Conservation (phyloP, 2,888 invertebrate genomes). For the Habrosyne pyritoides region DNA sequence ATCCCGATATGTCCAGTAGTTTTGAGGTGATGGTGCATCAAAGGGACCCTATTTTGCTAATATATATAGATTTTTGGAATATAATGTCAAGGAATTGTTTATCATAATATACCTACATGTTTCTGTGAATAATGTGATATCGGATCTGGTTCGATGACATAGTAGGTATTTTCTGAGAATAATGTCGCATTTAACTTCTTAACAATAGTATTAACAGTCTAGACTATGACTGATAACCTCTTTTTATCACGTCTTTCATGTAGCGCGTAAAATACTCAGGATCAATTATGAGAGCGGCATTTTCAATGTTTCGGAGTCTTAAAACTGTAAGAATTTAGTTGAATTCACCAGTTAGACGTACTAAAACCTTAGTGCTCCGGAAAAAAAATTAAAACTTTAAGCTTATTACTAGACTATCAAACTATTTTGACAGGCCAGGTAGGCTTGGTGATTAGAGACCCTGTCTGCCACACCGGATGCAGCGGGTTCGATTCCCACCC, state of each 20-base stretch:
- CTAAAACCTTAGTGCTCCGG: too few relatives aligned
- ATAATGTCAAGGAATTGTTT: background rate
- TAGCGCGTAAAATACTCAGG: background rate
- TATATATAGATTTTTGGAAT: background rate
- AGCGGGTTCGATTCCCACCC: too few relatives aligned
- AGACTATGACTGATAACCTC: slow-evolving; percentile 14
- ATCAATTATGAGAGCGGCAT: too few relatives aligned
- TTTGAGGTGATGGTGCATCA: too few relatives aligned
- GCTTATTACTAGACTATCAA: too few relatives aligned
- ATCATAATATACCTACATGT: background rate
- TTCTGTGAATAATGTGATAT: background rate
- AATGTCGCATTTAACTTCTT: slow-evolving; percentile 6
- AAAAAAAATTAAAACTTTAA: too few relatives aligned
- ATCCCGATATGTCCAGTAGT: too few relatives aligned
- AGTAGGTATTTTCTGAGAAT: slow-evolving; percentile 10
- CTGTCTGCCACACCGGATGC: too few relatives aligned
- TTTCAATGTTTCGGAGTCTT: background rate
- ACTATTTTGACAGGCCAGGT: too few relatives aligned
- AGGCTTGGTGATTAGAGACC: too few relatives aligned
- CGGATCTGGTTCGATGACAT: slow-evolving; percentile 1
- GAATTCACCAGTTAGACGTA: background rate
- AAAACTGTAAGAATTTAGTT: background rate
- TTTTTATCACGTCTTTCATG: slow-evolving; percentile 2
- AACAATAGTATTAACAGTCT: slow-evolving; percentile 10
- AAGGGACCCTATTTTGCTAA: too few relatives aligned